These are phyloP conservation scores for Cirrhinus mrigala DNA, from an alignment of 2,797 vertebrate genomes.

Conservation along the genomic window DNA sequence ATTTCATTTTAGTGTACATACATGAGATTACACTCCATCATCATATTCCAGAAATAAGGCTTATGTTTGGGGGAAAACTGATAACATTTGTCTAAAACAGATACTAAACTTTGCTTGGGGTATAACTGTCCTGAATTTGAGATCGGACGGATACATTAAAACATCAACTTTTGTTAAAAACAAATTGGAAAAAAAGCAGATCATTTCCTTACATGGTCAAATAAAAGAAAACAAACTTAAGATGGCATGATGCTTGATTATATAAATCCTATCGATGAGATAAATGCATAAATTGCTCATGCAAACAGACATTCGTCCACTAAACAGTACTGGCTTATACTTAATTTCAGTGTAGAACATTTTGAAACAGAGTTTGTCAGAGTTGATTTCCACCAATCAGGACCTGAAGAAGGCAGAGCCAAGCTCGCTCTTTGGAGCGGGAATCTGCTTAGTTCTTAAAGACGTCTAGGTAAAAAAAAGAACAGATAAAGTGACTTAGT, in stretches of 20 bases:
- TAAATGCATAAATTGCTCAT: background rate
- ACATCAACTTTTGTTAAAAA: constrained; percentile 14
- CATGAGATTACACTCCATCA: constrained; percentile 15
- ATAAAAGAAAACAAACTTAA: background rate
- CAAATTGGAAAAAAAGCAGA: background rate
- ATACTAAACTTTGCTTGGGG: background rate
- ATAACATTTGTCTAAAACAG: background rate
- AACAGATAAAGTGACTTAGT: background rate
- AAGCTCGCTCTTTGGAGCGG: constrained; percentile 85
- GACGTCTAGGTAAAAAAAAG: constrained; percentile 77
- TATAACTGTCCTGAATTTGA: background rate
- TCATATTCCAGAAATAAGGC: constrained; percentile 1
- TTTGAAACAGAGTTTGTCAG: background rate
- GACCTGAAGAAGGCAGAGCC: constrained; percentile 86
- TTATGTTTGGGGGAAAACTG: background rate
- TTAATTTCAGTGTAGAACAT: background rate
- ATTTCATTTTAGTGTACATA: constrained; percentile 4
- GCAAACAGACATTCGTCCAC: background rate
- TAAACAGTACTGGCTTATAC: background rate
- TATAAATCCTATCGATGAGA: background rate
- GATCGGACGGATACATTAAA: background rate
- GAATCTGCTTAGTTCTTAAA: constrained; percentile 82
- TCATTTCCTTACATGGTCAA: background rate
- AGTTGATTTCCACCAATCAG: constrained; percentile 65
- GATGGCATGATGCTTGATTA: constrained; percentile 13